Evolutionary conservation across 2,888 invertebrate genomes (phyloP).

Genomic region (Calameuta filiformis): DNA sequence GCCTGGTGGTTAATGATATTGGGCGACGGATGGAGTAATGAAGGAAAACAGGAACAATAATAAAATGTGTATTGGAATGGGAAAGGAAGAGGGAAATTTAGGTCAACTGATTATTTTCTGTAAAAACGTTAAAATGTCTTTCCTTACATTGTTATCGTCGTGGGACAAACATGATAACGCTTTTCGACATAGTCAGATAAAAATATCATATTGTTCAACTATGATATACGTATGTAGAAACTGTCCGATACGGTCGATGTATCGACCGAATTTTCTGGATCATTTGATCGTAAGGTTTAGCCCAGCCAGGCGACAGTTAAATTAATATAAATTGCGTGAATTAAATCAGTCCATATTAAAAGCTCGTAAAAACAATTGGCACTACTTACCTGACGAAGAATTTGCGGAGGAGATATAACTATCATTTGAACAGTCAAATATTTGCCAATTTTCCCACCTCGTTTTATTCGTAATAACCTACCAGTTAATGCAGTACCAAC

Average conservation of each 20-base stretch:
- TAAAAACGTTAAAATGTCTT: background rate
- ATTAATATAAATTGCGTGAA: background rate
- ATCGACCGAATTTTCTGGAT: background rate
- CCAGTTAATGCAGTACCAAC: background rate
- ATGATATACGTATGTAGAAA: background rate
- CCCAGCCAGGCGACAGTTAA: background rate
- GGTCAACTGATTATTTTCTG: background rate
- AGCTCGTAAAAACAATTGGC: background rate
- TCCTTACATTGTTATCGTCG: background rate
- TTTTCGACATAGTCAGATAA: background rate
- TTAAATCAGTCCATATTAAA: background rate
- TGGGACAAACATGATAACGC: background rate
- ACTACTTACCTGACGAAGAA: background rate
- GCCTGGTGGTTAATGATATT: background rate
- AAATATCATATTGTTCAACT: background rate
- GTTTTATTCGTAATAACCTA: background rate
- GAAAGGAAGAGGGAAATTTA: background rate
- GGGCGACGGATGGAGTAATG: background rate
- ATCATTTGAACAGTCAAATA: background rate
- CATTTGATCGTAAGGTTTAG: background rate
- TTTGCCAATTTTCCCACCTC: background rate
- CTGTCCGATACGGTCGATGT: background rate
- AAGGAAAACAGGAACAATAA: background rate
- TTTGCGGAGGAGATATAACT: background rate
- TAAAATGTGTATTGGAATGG: background rate